Conservation (phyloP, 1,140 invertebrate species). For the Drepana arcuata region DNA sequence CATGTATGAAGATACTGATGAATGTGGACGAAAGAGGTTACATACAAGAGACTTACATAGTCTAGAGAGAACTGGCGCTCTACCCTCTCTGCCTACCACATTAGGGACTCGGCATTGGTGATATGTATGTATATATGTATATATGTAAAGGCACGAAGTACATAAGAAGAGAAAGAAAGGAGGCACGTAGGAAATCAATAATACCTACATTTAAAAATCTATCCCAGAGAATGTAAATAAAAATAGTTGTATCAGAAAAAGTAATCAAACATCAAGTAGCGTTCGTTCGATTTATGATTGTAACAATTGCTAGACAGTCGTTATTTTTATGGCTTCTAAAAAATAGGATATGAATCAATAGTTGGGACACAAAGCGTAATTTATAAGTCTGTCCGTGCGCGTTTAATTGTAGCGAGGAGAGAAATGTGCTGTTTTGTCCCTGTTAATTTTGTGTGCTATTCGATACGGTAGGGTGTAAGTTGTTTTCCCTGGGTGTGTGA, state of each 20-base stretch:
- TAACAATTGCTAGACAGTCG: slow-evolving; percentile 48
- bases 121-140: too few relatives aligned
- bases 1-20: too few relatives aligned
- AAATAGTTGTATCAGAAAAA: slow-evolving; percentile 11
- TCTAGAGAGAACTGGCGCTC: too few relatives aligned
- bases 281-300: slow-evolving; percentile 41
- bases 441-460: slow-evolving; percentile 33
- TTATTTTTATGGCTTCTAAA: slow-evolving; percentile 64
- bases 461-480: slow-evolving; percentile 25
- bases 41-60: too few relatives aligned
- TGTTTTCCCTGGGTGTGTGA: slow-evolving; percentile 6
- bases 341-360: slow-evolving; percentile 48
- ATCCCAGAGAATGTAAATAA: slow-evolving; percentile 19
- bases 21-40: too few relatives aligned
- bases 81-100: too few relatives aligned
- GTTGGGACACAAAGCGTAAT: slow-evolving; percentile 46
- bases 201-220: too few relatives aligned
- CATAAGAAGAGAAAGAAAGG: too few relatives aligned
- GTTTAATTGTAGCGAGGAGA: slow-evolving; percentile 36
- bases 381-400: slow-evolving; percentile 36
- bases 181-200: background rate
- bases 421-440: slow-evolving; percentile 22
- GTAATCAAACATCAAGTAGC: slow-evolving; percentile 19
- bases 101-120: too few relatives aligned
- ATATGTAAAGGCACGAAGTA: too few relatives aligned